A percentile compares a stretch with the other conserved stretches of the same genome.
These are phyloP conservation scores for Copsychus sechellarum DNA, from an alignment of 2,113 vertebrate genomes.

Conservation along the genomic window DNA sequence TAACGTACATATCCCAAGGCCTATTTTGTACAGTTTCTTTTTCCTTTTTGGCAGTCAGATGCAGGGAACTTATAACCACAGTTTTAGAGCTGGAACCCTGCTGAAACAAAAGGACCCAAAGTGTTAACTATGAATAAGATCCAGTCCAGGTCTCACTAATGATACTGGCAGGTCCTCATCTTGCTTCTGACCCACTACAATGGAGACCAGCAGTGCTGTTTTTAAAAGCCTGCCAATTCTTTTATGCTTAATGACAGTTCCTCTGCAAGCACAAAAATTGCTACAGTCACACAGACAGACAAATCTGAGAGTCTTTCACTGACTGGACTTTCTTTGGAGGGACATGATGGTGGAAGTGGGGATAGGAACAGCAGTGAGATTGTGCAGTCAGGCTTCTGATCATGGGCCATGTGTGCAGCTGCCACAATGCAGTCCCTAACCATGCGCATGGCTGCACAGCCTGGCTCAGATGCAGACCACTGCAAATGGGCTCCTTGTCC, in stretches of 20 bases:
- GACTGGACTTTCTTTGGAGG: background rate
- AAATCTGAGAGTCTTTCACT: background rate
- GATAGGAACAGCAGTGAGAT: background rate
- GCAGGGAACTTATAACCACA: background rate
- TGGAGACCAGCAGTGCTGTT: background rate
- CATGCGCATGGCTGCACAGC: accelerated
- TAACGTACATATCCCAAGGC: background rate
- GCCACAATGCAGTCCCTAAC: background rate
- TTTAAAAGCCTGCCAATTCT: background rate
- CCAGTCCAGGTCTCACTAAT: background rate
- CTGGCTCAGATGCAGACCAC: background rate
- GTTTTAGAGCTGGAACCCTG: background rate
- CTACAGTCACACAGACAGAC: background rate
- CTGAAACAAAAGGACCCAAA: background rate
- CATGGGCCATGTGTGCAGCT: accelerated
- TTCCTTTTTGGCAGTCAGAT: background rate
- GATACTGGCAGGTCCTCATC: background rate
- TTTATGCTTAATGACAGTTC: background rate
- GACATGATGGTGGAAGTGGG: background rate
- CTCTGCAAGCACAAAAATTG: background rate
- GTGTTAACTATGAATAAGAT: background rate
- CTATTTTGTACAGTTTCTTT: background rate
- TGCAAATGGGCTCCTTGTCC: background rate
- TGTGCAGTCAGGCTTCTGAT: background rate
- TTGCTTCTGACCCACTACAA: background rate